These are phyloP conservation scores for Pantherophis vulpinus DNA, from an alignment of 2,797 vertebrate species.

Conservation along the genomic window DNA sequence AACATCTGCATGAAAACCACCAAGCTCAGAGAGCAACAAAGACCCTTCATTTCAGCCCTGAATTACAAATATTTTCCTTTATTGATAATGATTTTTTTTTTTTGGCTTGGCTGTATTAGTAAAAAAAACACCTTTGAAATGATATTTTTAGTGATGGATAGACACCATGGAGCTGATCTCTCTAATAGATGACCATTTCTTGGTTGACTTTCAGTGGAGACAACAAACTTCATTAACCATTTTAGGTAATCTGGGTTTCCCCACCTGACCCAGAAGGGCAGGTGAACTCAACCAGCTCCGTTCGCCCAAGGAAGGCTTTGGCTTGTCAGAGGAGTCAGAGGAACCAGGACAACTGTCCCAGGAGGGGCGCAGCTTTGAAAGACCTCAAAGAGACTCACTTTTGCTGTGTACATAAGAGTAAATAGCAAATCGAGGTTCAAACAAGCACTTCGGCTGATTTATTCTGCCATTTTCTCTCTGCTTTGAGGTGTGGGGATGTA, in stretches of 20 bases:
- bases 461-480: neutral
- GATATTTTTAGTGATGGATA: slow-evolving; percentile 50
- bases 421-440: neutral
- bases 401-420: neutral
- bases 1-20: neutral
- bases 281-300: slow-evolving; percentile 11
- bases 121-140: slow-evolving; percentile 31
- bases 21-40: neutral
- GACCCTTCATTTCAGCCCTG: neutral
- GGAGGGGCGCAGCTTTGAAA: neutral
- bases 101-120: slow-evolving; percentile 25
- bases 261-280: slow-evolving; percentile 6
- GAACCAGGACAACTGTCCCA: neutral
- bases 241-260: slow-evolving; percentile 24
- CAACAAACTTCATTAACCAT: slow-evolving; percentile 45
- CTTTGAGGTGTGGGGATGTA: neutral
- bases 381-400: neutral
- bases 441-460: neutral
- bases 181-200: slow-evolving; percentile 48
- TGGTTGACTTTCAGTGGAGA: slow-evolving; percentile 46
- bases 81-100: neutral
- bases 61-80: neutral
- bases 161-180: slow-evolving; percentile 46
- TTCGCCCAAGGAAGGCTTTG: neutral
- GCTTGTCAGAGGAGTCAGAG: neutral